A percentile compares a stretch with the other conserved stretches of the same genome.
These are phyloP conservation scores for Prionace glauca DNA, from an alignment of 2,797 vertebrate genomes.

Conservation along the genomic window DNA sequence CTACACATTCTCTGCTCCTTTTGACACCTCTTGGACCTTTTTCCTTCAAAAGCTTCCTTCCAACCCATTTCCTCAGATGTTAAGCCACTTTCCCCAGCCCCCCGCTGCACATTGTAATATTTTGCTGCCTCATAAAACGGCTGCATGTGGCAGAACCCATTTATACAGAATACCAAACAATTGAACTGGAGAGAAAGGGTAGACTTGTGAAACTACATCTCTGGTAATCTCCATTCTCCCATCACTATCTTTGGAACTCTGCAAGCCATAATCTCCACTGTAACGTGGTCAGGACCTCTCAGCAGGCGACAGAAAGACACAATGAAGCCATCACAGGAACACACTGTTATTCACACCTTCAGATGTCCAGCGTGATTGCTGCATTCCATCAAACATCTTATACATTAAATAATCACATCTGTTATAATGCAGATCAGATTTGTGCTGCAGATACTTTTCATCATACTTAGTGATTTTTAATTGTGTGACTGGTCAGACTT, in stretches of 20 bases:
- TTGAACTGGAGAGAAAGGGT: neutral
- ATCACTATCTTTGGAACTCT: neutral
- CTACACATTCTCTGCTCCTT: neutral
- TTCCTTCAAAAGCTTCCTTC: neutral
- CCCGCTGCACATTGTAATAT: neutral
- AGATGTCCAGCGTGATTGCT: neutral
- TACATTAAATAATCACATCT: neutral
- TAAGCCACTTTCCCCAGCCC: neutral
- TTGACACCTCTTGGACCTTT: neutral
- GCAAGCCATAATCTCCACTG: neutral
- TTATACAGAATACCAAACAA: neutral
- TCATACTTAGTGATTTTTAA: neutral
- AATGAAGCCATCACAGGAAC: neutral
- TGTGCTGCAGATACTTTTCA: neutral
- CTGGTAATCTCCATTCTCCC: neutral
- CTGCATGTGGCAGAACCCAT: neutral
- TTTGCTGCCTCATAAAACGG: neutral
- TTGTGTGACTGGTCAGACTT: no score
- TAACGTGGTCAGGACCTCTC: neutral
- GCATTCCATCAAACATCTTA: neutral
- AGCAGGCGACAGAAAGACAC: neutral
- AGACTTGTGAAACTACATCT: neutral
- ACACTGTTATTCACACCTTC: neutral
- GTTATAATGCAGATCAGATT: neutral
- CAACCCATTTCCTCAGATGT: no score